These are phyloP conservation scores for Sebastes trivittatus DNA, from an alignment of 2,797 vertebrate species.

Conservation along the genomic window DNA sequence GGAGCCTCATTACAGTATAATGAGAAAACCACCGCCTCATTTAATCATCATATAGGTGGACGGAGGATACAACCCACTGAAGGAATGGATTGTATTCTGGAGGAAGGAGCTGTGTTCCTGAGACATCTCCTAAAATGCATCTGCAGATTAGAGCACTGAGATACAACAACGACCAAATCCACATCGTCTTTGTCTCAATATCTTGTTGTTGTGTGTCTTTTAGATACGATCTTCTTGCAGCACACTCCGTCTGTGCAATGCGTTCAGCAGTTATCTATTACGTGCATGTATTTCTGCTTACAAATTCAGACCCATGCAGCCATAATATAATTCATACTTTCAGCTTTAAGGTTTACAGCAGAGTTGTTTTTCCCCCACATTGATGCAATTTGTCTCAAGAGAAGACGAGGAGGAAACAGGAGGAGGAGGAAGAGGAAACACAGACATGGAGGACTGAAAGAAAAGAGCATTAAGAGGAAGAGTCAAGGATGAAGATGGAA, in stretches of 20 bases:
- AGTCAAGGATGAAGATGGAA: neutral
- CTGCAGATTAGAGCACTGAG: neutral
- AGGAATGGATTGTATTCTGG: neutral
- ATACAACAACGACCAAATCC: neutral
- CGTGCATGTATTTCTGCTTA: neutral
- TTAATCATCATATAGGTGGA: constrained; percentile 25
- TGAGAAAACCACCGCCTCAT: constrained; percentile 40
- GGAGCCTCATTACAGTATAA: constrained; percentile 39
- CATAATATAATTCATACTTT: neutral
- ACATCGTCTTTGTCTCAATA: neutral
- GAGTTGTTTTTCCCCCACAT: no score
- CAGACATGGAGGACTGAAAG: neutral
- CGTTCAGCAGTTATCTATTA: neutral
- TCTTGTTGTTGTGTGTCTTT: neutral
- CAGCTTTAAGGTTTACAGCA: neutral
- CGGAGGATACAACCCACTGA: neutral
- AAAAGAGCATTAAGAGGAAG: neutral
- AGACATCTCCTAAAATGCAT: neutral
- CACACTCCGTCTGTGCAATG: neutral
- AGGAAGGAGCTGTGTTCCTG: neutral
- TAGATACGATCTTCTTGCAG: neutral
- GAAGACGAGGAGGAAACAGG: no score
- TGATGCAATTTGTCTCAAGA: no score
- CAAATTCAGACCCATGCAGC: neutral
- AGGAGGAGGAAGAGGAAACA: neutral